Base-by-base conservation (phyloP, 2,797 vertebrate species). In the Phataginus tricuspis region DNA sequence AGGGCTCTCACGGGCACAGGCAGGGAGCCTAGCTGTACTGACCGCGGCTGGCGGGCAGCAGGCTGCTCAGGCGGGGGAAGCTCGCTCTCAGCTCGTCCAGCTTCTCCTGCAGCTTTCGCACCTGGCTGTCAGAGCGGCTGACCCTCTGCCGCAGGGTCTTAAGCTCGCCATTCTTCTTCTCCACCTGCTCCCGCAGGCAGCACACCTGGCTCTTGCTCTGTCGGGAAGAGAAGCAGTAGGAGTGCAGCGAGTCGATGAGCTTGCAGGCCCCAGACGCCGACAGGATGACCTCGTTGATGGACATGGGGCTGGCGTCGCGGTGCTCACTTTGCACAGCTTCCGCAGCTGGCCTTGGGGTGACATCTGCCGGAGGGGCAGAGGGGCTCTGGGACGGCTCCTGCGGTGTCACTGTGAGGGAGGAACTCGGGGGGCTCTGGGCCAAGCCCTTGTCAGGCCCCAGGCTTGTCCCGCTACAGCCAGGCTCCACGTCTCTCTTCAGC, bases 251-350 rank as follows among this genome's bases (percentile, higher is more conserved):
- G 92, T 98, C 98, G 13, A 99, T 99, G 90, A 98, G 98, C 93
- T 97, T 98, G 97, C 98, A 98, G 53, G 98, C 98, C 25, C 98
- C 98, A 0, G 98, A 99, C 0, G 98, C 98, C 0, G 98, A 99
- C 97, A 99, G 97, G 94, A 99, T 98, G 75, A 99, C 98, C 97
- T 99, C 98, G 0, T 99, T 99, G 98, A 99, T 99, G 29, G 98
- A 99, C 98, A 99, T 98, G 93, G 98, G 98, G 89, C 97, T 98
- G 90, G 98, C 98, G 0, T 99, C 98, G 0, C 97, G 98, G 57
- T 98, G 98, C 1, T 98, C 98, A 4, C 98, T 98, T 23, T 42
- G 97, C 85, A 98, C 98, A 0, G 98, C 98, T 90, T 99, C 98
- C 0, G 98, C 2, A 0, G 98, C 98, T 0, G 98, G 98, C 92